Evolutionary conservation across 1,140 invertebrate genomes (phyloP).

Genomic region (Hylyphantes graminicola): DNA sequence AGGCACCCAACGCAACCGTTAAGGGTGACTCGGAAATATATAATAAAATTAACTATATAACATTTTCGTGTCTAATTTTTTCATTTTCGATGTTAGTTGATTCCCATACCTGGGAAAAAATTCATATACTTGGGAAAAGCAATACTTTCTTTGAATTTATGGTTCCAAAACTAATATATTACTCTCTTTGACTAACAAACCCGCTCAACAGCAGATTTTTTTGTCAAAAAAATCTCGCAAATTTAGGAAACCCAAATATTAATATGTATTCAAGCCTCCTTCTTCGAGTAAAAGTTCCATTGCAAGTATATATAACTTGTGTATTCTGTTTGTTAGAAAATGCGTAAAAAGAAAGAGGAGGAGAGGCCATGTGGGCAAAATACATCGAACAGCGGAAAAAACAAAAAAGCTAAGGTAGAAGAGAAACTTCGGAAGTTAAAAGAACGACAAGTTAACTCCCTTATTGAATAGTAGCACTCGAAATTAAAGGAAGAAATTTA

Average conservation of each 20-base stretch:
- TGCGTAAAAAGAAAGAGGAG: conserved; percentile 76
- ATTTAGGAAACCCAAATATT: background rate
- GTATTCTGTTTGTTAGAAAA: conserved; percentile 76
- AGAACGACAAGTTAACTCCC: conserved; percentile 79
- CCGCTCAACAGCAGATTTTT: background rate
- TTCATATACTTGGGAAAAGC: too few relatives aligned
- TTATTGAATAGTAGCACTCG: background rate
- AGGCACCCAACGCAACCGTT: too few relatives aligned
- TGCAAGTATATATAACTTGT: background rate
- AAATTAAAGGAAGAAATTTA: background rate
- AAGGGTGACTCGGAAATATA: too few relatives aligned
- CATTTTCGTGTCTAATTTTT: too few relatives aligned
- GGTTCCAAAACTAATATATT: too few relatives aligned
- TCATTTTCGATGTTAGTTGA: too few relatives aligned
- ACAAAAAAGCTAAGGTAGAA: conserved; percentile 92
- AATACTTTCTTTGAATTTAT: too few relatives aligned
- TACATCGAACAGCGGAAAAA: conserved; percentile 97
- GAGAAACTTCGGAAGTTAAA: conserved; percentile 94
- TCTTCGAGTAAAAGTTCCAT: background rate
- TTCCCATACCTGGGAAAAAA: too few relatives aligned
- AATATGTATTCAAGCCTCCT: background rate
- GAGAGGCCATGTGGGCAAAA: conserved; percentile 71
- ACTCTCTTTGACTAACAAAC: too few relatives aligned
- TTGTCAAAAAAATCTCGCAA: background rate
- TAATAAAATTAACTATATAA: too few relatives aligned